Evolutionary conservation across 2,113 vertebrate species (phyloP), one percentile per base, ranked within the genome.

Genomic region (Xiphophorus maculatus): DNA sequence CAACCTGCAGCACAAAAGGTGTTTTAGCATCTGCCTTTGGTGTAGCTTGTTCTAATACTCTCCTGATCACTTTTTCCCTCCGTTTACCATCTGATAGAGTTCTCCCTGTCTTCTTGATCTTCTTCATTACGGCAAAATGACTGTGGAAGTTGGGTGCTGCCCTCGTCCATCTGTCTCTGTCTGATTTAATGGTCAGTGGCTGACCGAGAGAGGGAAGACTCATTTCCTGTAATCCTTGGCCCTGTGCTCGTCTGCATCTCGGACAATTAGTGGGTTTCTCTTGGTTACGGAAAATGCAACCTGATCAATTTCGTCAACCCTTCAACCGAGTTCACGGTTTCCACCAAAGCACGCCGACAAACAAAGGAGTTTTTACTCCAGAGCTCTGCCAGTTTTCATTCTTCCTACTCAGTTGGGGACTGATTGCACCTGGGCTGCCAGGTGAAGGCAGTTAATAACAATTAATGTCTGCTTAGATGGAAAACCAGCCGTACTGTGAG

Each of bases 1-100:
- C 93, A 92, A 93, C 91, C 90, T 17, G 91, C 92, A 91, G 85
- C 75, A 80, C 90, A 93, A 93, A 15, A 69, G 75, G 22, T 13
- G 37, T 64, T 79, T 77, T 83, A 63, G 83, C 42, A 54, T 77
- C 77, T 73, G 40, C 65, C 77, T 79, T 62, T 60, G 14, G 28
- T 44, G 44, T 62, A 63, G 28, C 6, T n/a, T 2, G 14, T 33
- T 63, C 58, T 58, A 3, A 4, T 13, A 27, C 35, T 77, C 29
- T 35, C 35, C 28, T 66, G 54, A 71, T 30, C 29, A 75, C 73
- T 82, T 70, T 12, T 79, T 77, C 60, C 63, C 37, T 51, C 22
- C 51, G 25, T 78, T 82, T 82, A 73, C 54, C 28, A 13, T 44
- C 14, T 8, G 61, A 48, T 69, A 68, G 42, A 64, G 63, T 73